These are phyloP conservation scores for Halcyon badia DNA, from an alignment of 2,797 vertebrate genomes.

Conservation along the genomic window DNA sequence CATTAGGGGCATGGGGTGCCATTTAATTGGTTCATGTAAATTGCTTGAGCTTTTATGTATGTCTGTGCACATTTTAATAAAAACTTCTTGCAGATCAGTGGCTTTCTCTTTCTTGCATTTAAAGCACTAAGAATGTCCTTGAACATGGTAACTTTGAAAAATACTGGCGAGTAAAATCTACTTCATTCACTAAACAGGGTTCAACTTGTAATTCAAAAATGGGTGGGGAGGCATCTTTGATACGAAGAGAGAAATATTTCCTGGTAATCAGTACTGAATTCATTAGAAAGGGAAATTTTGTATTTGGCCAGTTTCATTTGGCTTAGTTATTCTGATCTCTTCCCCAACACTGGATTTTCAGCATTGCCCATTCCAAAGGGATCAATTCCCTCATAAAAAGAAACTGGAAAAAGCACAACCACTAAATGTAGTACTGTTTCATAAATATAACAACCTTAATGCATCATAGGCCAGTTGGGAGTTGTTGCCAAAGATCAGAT, in stretches of 20 bases:
- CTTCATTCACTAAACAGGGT: neutral
- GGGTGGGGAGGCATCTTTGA: neutral
- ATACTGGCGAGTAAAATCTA: neutral
- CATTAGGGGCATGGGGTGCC: neutral
- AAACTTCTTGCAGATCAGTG: neutral
- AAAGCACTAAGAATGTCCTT: neutral
- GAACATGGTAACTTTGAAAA: neutral
- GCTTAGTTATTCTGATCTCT: neutral
- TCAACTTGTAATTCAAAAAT: neutral
- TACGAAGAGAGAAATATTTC: neutral
- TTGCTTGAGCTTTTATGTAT: neutral
- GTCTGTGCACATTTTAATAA: neutral
- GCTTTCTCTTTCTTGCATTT: neutral
- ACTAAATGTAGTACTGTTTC: neutral
- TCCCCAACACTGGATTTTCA: neutral
- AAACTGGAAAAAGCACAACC: neutral
- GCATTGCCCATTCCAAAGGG: rapidly evolving
- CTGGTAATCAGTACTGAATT: neutral
- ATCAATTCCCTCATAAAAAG: neutral
- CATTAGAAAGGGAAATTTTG: neutral
- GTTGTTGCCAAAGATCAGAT: neutral
- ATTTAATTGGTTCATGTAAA: slow-evolving; percentile 39
- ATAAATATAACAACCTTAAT: neutral
- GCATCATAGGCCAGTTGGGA: neutral
- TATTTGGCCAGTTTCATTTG: neutral